Evolutionary conservation across 2,113 vertebrate genomes (phyloP), one percentile per base, ranked within the genome.

Genomic region (Caloenas nicobarica): DNA sequence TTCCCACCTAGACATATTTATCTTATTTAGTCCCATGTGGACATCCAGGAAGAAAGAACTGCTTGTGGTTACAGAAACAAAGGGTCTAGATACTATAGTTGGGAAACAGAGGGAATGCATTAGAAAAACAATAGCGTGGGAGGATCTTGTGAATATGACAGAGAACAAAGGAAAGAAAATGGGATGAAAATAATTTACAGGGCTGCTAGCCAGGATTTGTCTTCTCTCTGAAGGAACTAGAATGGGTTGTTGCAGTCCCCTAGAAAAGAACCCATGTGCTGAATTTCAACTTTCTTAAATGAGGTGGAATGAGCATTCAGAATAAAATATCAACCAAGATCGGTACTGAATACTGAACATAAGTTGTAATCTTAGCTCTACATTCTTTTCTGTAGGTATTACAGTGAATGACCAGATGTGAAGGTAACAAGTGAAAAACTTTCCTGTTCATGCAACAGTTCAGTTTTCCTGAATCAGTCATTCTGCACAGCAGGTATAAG

Each of bases 91-190:
- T 46, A 12, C 0, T 3, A 12, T 31, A n/a, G 46, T 5, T 78
- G 24, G 34, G 24, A 79, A 85, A 38, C 12, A 82, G 22, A 14
- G 13, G 21, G 42, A 65, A 64, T 18, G 16, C 21, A 44, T 56
- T 51, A 34, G 21, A 65, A 58, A 0, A 5, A 7, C 13, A 64
- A 3, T 8, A n/a, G 6, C 1, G 4, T 5, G 21, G 18, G 31
- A 81, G 1, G 7, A 54, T 22, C 40, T 81, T 74, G 5, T 18
- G 33, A 69, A 34, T 16, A n/a, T 11, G 15, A 26, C 25, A 51
- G 44, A 78, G 26, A 14, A 80, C 23, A 53, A 40, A 72, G n/a
- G 64, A 58, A 70, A 73, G 28, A 50, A 81, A 87, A 85, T 4
- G 9, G 11, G 26, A 79, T 16, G 13, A 68, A 87, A 91, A 62